These are phyloP conservation scores for Scytalopus superciliaris DNA, from an alignment of 2,113 vertebrate genomes.

Conservation along the genomic window DNA sequence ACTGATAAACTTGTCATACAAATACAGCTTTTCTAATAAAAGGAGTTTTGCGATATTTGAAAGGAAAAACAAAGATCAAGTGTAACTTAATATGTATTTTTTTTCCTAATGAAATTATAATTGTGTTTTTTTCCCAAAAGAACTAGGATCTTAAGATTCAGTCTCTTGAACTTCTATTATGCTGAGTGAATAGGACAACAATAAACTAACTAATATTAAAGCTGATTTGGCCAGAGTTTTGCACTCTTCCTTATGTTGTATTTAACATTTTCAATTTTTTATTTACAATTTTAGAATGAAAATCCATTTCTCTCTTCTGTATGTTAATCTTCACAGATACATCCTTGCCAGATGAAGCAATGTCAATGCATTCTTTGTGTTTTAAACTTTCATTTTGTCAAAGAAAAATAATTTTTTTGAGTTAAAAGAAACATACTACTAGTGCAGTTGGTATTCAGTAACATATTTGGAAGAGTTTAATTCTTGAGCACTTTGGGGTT, in stretches of 20 bases:
- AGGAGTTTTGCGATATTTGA: not conserved
- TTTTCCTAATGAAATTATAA: not conserved
- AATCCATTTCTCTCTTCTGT: not conserved
- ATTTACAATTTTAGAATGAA: not conserved
- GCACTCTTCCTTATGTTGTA: not conserved
- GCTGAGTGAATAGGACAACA: not conserved
- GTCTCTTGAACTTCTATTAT: not conserved
- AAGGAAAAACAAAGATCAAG: not conserved
- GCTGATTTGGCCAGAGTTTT: not conserved
- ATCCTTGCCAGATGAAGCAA: not conserved
- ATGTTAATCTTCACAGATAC: not conserved
- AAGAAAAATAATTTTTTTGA: not conserved
- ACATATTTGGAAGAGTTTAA: not conserved
- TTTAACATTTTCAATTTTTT: not conserved
- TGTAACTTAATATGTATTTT: not conserved
- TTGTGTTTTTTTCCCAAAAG: not conserved
- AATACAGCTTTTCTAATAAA: not conserved
- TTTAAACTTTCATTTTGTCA: not conserved
- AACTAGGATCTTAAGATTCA: not conserved
- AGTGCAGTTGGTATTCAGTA: not conserved
- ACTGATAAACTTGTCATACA: not conserved
- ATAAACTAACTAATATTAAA: not conserved
- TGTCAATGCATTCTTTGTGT: not conserved
- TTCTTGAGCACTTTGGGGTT: not conserved
- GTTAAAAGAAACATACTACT: not conserved